Base-by-base conservation (phyloP, 2,113 vertebrate species). In the Amphiprion percula region DNA sequence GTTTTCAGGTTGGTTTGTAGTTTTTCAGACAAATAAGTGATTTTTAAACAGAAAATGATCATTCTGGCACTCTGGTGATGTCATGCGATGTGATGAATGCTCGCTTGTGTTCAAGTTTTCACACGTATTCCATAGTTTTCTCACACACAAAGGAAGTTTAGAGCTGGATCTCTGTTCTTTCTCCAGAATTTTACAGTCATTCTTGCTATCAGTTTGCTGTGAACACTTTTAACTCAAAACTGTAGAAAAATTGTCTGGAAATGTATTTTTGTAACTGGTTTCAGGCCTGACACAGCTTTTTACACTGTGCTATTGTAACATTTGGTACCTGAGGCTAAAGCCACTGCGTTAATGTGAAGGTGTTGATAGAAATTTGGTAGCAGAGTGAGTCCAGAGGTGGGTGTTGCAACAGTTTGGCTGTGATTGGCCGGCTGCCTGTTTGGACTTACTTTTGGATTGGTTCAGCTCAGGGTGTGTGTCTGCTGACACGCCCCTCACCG, bases 381-480 rank as follows among this genome's bases (percentile, higher is more conserved):
- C 53, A 52, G 37, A 33, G 28, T 58, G 37, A 1, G 33, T 46
- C 30, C 58, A 64, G 23, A 56, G 49, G 62, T 46, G 55, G 65
- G 60, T 12, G 11, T 83, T 73, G 16, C 23, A 2, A 2, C 5
- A 37, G 54, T 23, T 41, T 7, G 52, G 3, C 64, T 86, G 64
- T 50, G 64, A 83, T 80, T 88, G 79, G 84, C 52, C 56, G 59
- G 50, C 64, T 67, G 37, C 33, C 33, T 53, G 69, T 69, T 61
- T 55, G 33, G 55, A 19, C 19, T 17, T 17, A 23, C n/a, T 49
- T 74, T 73, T 23, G 11, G 53, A 86, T 84, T 84, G 87, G 83
- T 72, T 44, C 4, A 10, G 9, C 68, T 77, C 44, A 67, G 79
- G 68, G 84, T 77, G 87, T 82, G 81, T 80, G 86, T 86, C 81